phyloP scores from a whole-genome alignment of 2,113 vertebrate genomes.

The Gymnogyps californianus region DNA sequence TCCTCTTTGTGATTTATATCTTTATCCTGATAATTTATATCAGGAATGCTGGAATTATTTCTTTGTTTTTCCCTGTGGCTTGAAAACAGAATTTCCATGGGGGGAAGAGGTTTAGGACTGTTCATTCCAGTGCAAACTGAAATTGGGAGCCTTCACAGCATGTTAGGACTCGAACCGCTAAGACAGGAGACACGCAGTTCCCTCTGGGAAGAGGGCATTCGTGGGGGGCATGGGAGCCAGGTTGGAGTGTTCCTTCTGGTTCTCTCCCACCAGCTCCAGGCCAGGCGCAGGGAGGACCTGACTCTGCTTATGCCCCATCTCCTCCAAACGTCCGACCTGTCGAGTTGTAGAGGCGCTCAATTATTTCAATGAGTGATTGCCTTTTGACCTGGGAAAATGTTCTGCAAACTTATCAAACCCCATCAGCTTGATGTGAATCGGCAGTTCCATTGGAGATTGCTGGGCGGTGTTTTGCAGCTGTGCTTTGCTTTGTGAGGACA shows the following conservation, averaged over 20 bases:
- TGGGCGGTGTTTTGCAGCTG: not conserved
- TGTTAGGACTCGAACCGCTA: not conserved
- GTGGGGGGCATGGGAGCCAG: fast-evolving
- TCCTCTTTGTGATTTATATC: not conserved
- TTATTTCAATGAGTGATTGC: not conserved
- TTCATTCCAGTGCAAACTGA: not conserved
- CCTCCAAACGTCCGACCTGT: fast-evolving
- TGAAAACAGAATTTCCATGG: not conserved
- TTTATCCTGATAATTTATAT: not conserved
- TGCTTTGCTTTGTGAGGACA: not conserved
- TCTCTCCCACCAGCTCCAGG: not conserved
- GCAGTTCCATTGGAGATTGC: not conserved
- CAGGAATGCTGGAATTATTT: not conserved
- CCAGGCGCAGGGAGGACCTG: not conserved
- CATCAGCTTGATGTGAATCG: not conserved
- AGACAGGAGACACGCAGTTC: not conserved
- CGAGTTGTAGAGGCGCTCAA: fast-evolving
- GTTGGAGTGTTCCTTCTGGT: not conserved
- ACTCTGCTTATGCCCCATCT: not conserved
- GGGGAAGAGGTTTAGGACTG: not conserved
- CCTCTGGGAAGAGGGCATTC: not conserved
- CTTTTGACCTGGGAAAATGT: not conserved
- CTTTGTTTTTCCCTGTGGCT: not conserved
- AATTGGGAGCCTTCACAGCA: not conserved
- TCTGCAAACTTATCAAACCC: not conserved